These are phyloP conservation scores for Syrrhaptes paradoxus DNA, from an alignment of 2,113 vertebrate genomes.

Conservation along the genomic window DNA sequence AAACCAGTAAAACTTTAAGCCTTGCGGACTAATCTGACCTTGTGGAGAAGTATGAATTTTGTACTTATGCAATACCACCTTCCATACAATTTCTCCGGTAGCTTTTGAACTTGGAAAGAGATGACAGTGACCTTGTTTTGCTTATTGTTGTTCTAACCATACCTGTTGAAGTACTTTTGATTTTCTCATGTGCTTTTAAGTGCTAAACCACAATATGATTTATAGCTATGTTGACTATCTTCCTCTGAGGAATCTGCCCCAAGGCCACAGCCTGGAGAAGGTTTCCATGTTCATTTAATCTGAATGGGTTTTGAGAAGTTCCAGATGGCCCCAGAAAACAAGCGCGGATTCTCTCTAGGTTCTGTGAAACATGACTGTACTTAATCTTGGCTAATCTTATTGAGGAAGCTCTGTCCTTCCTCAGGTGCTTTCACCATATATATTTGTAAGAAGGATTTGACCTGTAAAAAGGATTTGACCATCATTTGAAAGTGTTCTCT, in stretches of 20 bases:
- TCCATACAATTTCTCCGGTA: background rate
- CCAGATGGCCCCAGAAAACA: background rate
- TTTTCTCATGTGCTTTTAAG: background rate
- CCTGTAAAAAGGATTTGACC: background rate
- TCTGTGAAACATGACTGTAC: background rate
- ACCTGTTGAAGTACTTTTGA: background rate
- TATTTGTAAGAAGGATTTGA: background rate
- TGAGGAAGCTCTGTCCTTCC: background rate
- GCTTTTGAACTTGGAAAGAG: background rate
- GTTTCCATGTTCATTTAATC: background rate
- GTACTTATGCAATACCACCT: background rate
- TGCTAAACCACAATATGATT: background rate
- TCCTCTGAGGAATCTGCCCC: background rate
- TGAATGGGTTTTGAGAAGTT: background rate
- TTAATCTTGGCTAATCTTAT: background rate
- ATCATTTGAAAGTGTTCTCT: background rate
- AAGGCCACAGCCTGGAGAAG: background rate
- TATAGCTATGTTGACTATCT: background rate
- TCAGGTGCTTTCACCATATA: background rate
- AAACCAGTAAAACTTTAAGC: background rate
- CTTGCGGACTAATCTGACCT: background rate
- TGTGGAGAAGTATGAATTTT: background rate
- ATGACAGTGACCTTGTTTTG: background rate
- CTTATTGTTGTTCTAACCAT: background rate
- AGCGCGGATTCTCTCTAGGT: background rate